These are phyloP conservation scores for Melanotaenia nigrans DNA, from an alignment of 2,797 vertebrate genomes.

Conservation along the genomic window DNA sequence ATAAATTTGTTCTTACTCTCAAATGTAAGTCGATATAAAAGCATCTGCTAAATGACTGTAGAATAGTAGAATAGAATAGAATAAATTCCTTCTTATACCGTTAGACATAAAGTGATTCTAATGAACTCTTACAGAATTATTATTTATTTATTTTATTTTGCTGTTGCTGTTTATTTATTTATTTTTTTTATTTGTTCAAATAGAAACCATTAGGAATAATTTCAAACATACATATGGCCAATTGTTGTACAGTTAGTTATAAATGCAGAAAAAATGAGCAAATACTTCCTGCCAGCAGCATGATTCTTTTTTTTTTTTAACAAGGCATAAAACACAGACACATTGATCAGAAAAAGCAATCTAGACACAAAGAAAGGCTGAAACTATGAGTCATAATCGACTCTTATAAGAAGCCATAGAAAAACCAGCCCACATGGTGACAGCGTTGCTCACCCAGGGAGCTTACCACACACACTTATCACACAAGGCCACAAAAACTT, in stretches of 20 bases:
- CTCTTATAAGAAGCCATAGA: slow-evolving; percentile 15
- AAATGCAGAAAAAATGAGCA: slow-evolving; percentile 2
- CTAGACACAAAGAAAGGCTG: background rate
- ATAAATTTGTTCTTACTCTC: too few relatives aligned
- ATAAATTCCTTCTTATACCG: background rate
- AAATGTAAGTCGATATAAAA: too few relatives aligned
- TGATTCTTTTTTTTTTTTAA: slow-evolving; percentile 25
- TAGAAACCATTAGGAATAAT: background rate
- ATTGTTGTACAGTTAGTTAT: background rate
- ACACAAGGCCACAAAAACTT: background rate
- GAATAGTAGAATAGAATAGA: too few relatives aligned
- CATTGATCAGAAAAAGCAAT: slow-evolving; percentile 16
- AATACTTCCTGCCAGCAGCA: background rate
- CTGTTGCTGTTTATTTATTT: background rate
- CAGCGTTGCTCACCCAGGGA: slow-evolving; percentile 10
- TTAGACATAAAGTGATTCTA: background rate
- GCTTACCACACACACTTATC: slow-evolving; percentile 4
- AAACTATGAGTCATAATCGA: slow-evolving; percentile 34
- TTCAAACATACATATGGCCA: background rate
- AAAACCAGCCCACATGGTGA: slow-evolving; percentile 1
- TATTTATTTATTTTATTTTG: background rate
- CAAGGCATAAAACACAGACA: slow-evolving; percentile 27
- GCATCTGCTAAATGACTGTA: too few relatives aligned
- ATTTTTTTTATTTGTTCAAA: slow-evolving; percentile 2
- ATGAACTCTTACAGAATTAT: background rate